Conservation (phyloP, 2,113 vertebrate genomes). For the Meriones unguiculatus region DNA sequence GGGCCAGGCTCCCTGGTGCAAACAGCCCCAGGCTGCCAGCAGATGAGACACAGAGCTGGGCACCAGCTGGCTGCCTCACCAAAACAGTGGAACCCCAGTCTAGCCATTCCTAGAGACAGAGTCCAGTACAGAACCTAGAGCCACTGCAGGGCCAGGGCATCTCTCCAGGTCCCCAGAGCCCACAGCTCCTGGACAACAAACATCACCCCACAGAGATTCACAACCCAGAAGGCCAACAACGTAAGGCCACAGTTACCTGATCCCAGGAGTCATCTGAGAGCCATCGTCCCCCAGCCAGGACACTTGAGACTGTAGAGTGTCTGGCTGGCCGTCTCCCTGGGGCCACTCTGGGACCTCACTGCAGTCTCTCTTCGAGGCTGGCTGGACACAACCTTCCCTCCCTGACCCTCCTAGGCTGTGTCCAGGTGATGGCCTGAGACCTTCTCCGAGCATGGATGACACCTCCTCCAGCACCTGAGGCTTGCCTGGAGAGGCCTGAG, state of each 20-base stretch:
- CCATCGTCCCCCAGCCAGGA: neutral
- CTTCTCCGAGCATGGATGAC: neutral
- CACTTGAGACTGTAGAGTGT: neutral
- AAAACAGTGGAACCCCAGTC: neutral
- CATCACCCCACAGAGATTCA: neutral
- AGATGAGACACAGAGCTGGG: neutral
- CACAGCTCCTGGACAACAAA: neutral
- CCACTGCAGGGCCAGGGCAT: accelerated
- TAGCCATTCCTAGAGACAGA: too few relatives aligned
- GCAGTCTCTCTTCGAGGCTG: neutral
- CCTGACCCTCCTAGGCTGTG: neutral
- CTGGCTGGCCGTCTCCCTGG: neutral
- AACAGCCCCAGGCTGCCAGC: neutral
- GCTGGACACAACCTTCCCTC: neutral
- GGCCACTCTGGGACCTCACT: neutral
- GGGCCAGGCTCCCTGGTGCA: neutral
- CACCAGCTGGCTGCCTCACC: neutral
- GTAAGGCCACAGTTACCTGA: neutral
- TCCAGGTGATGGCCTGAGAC: slow-evolving; percentile 20
- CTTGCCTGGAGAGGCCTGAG: neutral
- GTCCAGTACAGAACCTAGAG: neutral
- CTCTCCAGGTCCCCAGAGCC: neutral
- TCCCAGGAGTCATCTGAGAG: neutral
- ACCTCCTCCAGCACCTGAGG: neutral
- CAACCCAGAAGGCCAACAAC: neutral